Evolutionary conservation across 2,888 invertebrate species (phyloP).

Genomic region (Antitype chi): DNA sequence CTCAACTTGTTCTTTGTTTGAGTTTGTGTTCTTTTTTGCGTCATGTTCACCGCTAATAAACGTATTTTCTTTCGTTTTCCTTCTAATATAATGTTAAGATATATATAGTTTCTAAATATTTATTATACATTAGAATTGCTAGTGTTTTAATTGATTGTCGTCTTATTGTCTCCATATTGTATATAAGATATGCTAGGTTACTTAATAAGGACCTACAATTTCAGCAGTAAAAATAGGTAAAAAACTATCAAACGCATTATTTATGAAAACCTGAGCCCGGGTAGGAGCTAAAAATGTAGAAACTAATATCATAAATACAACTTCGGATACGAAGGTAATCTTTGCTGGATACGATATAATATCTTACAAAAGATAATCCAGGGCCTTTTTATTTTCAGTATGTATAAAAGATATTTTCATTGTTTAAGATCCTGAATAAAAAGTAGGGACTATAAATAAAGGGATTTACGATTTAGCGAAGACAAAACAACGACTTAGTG

Average conservation of each 20-base stretch:
- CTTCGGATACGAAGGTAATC: constrained; percentile 8
- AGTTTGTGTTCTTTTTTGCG: no score
- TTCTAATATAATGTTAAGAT: no score
- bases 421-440: constrained; percentile 16
- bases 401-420: constrained; percentile 25
- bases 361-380: constrained; percentile 24
- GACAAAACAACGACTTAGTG: neutral
- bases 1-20: no score
- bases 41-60: no score
- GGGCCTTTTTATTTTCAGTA: constrained; percentile 1
- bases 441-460: neutral
- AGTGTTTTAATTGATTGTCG: no score
- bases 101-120: no score
- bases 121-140: no score
- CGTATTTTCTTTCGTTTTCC: no score
- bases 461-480: neutral
- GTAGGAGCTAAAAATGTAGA: neutral
- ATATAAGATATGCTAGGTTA: no score
- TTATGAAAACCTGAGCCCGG: neutral
- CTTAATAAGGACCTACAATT: neutral
- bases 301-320: constrained; percentile 21
- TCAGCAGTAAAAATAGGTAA: neutral
- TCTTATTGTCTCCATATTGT: no score
- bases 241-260: constrained; percentile 3
- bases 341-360: constrained; percentile 17